Conservation (phyloP, 2,113 vertebrate species). For the Alethe castanea region DNA sequence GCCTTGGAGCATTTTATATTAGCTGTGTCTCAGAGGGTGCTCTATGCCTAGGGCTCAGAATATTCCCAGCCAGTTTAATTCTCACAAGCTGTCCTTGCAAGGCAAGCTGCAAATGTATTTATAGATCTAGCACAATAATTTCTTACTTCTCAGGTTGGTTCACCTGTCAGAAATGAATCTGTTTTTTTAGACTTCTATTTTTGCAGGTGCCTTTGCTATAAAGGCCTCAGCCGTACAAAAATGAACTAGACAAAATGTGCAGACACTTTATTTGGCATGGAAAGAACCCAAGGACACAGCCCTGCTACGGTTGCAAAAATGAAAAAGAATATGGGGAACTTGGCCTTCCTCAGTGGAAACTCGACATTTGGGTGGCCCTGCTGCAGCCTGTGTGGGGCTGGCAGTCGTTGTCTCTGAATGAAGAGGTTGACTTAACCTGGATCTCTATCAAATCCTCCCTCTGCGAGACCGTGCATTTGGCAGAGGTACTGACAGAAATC, state of each 20-base stretch:
- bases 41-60: background rate
- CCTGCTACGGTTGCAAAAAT: conserved; percentile 3
- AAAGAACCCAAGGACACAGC: conserved; percentile 52
- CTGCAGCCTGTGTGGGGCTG: conserved; percentile 47
- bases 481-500: conserved; percentile 35
- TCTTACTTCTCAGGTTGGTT: background rate
- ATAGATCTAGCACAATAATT: background rate
- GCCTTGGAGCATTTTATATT: background rate
- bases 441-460: conserved; percentile 26
- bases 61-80: background rate
- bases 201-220: conserved; percentile 29
- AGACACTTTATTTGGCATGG: conserved; percentile 56
- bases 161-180: background rate
- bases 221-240: background rate
- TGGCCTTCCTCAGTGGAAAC: conserved; percentile 60
- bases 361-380: conserved; percentile 47
- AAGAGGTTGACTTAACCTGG: conserved; percentile 41
- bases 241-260: conserved; percentile 39
- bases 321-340: conserved; percentile 13
- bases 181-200: conserved; percentile 15
- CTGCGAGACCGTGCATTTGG: background rate
- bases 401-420: conserved; percentile 12
- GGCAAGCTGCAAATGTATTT: background rate
- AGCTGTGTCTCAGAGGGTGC: background rate
- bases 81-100: background rate